Evolutionary conservation across 2,113 vertebrate species (phyloP), one percentile per base, ranked within the genome.

Genomic region (Lasiurus borealis): DNA sequence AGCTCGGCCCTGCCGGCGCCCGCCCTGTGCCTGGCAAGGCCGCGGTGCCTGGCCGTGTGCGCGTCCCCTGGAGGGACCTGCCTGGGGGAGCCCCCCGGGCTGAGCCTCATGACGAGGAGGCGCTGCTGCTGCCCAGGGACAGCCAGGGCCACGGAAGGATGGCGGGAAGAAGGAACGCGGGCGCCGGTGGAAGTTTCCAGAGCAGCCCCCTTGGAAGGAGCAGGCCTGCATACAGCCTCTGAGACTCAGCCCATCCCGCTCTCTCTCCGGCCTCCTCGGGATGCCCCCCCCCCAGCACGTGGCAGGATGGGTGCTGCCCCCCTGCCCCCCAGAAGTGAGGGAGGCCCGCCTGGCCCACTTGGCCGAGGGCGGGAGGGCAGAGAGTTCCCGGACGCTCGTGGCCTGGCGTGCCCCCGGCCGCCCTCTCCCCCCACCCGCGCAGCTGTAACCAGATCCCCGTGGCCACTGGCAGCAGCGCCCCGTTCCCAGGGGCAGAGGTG

Each of bases 401-500:
- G 82, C 71, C 77, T 85, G 10, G 34, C 25, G 3, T 95, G 93
- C 88, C 91, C 80, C 16, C 72, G 64, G 52, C 19, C 68, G 50
- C 40, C 73, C 48, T 82, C 19, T 1, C 46, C n/a, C n/a, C n/a
- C n/a, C n/a, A n/a, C n/a, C n/a, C n/a, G n/a, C n/a, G n/a, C n/a
- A n/a, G 64, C 90, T 93, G 81, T 68, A 96, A 96, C 87, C 27
- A 2, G 88, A 95, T 91, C 94, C 44, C 90, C 2, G 11, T 50
- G 91, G 78, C 48, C n/a, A 48, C 91, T 93, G 44, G 88, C 50
- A 48, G n/a, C 66, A 31, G 19, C 27, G 59, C 68, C 34, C 40
- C 78, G 54, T 88, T 86, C 68, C 77, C 93, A 46, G 90, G 68
- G 89, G 76, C 25, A 50, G 25, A 1, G 3, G 36, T 29, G 75